Percentiles rank a stretch among this genome's conserved stretches.
phyloP scores from a whole-genome alignment of 2,888 invertebrate genomes.

The Morpho deidamia region DNA sequence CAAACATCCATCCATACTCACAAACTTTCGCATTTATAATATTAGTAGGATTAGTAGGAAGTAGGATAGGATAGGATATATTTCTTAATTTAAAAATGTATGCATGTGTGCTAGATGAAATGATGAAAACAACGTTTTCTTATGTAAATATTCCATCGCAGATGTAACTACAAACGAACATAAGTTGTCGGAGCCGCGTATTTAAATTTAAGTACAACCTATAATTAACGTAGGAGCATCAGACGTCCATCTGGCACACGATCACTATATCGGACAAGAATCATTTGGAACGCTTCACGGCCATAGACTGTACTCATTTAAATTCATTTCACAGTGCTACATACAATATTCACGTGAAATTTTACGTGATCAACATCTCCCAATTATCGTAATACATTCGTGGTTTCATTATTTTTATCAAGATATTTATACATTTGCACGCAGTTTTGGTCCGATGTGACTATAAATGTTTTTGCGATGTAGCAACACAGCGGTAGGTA shows the following conservation, averaged over 20 bases:
- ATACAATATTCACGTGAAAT: neutral
- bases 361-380: conserved; percentile 1
- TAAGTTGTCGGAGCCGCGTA: conserved; percentile 31
- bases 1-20: too few species aligned
- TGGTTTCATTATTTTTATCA: conserved; percentile 5
- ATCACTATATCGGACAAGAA: conserved; percentile 27
- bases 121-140: neutral
- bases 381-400: conserved; percentile 11
- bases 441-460: conserved; percentile 7
- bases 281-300: conserved; percentile 25
- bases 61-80: too few species aligned
- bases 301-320: conserved; percentile 13
- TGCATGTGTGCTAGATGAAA: too few species aligned
- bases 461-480: neutral
- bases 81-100: too few species aligned
- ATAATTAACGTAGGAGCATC: conserved; percentile 34
- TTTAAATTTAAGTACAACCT: conserved; percentile 29
- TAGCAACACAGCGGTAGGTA: neutral
- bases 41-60: too few species aligned
- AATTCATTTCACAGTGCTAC: conserved; percentile 12
- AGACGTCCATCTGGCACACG: conserved; percentile 39
- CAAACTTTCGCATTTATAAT: too few species aligned
- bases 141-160: conserved; percentile 2
- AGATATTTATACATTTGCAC: conserved; percentile 14
- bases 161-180: conserved; percentile 10